Base-by-base conservation (phyloP, 2,888 invertebrate genomes). In the Acleris cristana region DNA sequence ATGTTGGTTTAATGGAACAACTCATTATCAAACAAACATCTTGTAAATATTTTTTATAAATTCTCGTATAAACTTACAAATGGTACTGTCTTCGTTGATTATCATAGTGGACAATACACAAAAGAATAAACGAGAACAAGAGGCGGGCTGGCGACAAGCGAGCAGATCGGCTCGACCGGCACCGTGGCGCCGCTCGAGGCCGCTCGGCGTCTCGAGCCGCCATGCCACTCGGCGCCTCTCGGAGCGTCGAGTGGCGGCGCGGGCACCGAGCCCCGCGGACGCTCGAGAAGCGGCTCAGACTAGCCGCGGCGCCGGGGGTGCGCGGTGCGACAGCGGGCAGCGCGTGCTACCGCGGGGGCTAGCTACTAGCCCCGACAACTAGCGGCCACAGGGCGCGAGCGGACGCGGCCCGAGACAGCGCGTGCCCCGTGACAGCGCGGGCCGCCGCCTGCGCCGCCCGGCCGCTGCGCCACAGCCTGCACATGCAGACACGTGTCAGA, bases 281-380 rank as follows among this genome's bases (percentile, higher is more conserved):
- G 72, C 79, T 82, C 84, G 89, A 89, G 87, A 88, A 89, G 89
- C 90, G 90, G 89, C 89, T 85, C 87, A 85, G 89, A 88, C 88
- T 81, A 81, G 88, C 89, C 89, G 88, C 88, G 82, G 81, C 79
- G 81, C 83, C 87, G 78, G 81, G 84, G 66, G 54, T 48, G 58
- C 51, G 58, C 65, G 59, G 59, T 51, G 65, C 55, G 40, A 57
- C 67, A 57, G 62, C 49, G 60, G 61, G 51, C 66, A 61, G 44
- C 40, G 34, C 19, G 52, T 52, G 66, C 23, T 57, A 62, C 66
- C n/a, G 66, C 66, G n/a, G 44, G 52, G 66, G 62, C 66, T 62
- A 85, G 87, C 86, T 83, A 66, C 66, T 84, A 85, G 87, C 86
- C 87, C 88, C 86, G 79, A 78, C 82, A 78, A 85, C 84, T 73